Conservation (phyloP, 1,140 invertebrate species). For the Neuroterus valhalla region DNA sequence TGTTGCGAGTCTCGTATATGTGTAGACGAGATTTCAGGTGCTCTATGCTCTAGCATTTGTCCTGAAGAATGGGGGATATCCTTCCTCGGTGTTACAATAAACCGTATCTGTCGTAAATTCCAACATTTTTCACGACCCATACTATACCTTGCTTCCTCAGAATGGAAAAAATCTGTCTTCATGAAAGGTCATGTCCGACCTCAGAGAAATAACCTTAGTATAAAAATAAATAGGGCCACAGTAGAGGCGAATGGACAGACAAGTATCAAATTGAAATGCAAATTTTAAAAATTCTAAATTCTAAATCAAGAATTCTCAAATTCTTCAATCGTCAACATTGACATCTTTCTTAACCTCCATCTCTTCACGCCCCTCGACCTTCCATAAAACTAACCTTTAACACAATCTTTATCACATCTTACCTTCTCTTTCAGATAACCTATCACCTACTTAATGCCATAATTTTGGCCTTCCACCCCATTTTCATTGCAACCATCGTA, state of each 20-base stretch:
- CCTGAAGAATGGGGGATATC: slow-evolving; percentile 10
- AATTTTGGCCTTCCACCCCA: no score
- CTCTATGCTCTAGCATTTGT: slow-evolving; percentile 8
- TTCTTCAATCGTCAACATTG: no score
- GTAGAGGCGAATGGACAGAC: background rate
- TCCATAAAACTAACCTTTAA: no score
- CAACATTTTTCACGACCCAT: slow-evolving; percentile 3
- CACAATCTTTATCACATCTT: no score
- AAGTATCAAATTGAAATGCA: slow-evolving; percentile 7
- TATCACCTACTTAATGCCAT: no score
- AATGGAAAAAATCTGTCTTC: slow-evolving; percentile 26
- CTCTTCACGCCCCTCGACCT: no score
- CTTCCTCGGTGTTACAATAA: slow-evolving; percentile 18
- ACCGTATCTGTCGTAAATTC: slow-evolving; percentile 13
- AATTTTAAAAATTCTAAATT: no score
- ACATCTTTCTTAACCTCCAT: no score
- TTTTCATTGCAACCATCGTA: no score
- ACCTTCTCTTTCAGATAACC: no score
- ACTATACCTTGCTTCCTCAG: background rate
- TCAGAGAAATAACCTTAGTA: background rate
- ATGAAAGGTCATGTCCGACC: background rate
- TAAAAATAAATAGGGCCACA: background rate
- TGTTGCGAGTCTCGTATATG: slow-evolving; percentile 1
- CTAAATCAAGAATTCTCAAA: no score
- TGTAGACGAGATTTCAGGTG: slow-evolving; percentile 27